Conservation (phyloP, 2,797 vertebrate species). For the Arctocebus calabarensis region DNA sequence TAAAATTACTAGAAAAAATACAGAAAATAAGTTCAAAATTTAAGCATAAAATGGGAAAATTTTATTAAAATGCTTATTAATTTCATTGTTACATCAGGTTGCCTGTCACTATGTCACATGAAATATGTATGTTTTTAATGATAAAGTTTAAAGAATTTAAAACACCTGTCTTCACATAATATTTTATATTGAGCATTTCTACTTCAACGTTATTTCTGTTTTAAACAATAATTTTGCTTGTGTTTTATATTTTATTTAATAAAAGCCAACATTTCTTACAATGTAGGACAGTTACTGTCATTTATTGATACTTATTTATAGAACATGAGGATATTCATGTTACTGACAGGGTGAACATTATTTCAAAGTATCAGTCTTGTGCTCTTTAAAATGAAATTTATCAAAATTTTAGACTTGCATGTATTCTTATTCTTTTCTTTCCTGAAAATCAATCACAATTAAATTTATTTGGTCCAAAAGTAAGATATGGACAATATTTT, state of each 20-base stretch:
- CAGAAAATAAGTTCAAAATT: neutral
- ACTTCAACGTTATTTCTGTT: neutral
- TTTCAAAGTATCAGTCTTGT: neutral
- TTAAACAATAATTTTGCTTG: conserved; percentile 20
- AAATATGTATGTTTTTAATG: neutral
- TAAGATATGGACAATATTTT: neutral
- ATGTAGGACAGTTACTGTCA: neutral
- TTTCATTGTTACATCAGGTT: neutral
- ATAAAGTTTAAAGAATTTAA: neutral
- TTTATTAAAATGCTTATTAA: conserved; percentile 14
- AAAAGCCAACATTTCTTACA: neutral
- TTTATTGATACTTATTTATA: neutral
- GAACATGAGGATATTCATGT: neutral
- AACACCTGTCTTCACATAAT: neutral
- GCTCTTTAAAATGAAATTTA: neutral
- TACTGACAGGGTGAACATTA: neutral
- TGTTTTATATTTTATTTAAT: conserved; percentile 24
- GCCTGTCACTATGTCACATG: neutral
- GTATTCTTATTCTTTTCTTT: neutral
- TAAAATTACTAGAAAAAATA: conserved; percentile 7
- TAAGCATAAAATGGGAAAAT: conserved; percentile 32
- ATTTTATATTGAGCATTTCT: neutral
- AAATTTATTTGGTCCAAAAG: neutral
- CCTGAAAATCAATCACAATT: neutral
- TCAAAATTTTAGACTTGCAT: neutral